Evolutionary conservation across 2,797 vertebrate genomes (phyloP), one percentile per base, ranked within the genome.

Genomic region (Chelonia mydas): DNA sequence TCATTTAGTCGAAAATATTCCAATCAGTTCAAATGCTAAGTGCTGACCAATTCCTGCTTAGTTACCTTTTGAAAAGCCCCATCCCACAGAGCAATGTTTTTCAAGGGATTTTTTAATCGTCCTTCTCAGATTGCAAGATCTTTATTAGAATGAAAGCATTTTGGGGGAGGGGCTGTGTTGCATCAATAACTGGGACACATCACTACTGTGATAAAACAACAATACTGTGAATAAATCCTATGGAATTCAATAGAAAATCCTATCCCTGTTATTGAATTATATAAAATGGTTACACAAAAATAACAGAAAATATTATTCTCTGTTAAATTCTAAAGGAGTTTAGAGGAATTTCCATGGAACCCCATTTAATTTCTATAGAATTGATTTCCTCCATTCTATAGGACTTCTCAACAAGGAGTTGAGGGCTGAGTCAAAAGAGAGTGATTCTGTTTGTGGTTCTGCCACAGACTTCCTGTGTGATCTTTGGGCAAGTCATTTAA

Each of bases 371-470:
- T 93, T 76, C 12, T 90, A 78, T 89, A 87, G 84, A 92, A 45
- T 90, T 72, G 31, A 5, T 83, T 10, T 89, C 33, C 68, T 61
- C 6, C 31, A 53, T 86, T 95, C 91, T 92, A 81, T 92, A 57
- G 45, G 86, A n/a, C 55, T 90, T 86, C 90, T 61, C 37, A 76
- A 55, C 61, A 49, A 94, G 65, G 23, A 92, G 27, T 90, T 80
- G 54, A 82, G 68, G 68, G 31, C 93, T 87, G 80, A 93, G 78
- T 81, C 17, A 90, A 41, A 72, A 78, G 94, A 96, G 81, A 92
- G 88, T 76, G 89, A 85, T 72, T 95, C 45, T 51, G 93, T 45
- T 88, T 5, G 0, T 84, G 49, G 81, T 92, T 97, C 78, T 83
- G 87, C 92, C 41, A 59, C 25, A 88, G 95, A 78, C 7, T 91